These are phyloP conservation scores for Neoaliturus tenellus DNA, from an alignment of 2,888 invertebrate species.

Conservation along the genomic window DNA sequence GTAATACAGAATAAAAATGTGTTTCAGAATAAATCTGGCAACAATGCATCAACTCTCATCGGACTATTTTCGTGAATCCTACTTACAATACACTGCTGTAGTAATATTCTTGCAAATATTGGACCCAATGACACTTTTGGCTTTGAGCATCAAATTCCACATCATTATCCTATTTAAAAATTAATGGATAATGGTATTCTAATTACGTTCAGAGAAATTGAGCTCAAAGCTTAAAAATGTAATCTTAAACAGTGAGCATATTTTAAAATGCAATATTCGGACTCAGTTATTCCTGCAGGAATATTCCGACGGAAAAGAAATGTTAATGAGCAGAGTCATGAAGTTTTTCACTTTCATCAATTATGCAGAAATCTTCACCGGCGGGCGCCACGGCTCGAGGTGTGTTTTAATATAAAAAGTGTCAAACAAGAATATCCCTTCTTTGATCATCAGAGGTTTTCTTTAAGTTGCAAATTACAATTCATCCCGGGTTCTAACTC, in stretches of 20 bases:
- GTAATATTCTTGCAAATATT: no score
- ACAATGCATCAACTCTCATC: no score
- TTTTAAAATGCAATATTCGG: slow-evolving; percentile 22
- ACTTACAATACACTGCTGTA: no score
- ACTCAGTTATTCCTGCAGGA: slow-evolving; percentile 12
- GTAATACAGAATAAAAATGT: no score
- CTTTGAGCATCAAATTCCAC: no score
- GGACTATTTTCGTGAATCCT: no score
- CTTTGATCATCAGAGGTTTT: slow-evolving; percentile 65
- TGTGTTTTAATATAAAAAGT: slow-evolving; percentile 58
- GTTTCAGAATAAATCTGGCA: no score
- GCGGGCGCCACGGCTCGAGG: background rate
- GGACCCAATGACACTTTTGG: no score
- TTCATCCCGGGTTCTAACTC: slow-evolving; percentile 44
- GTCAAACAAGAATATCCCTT: slow-evolving; percentile 56
- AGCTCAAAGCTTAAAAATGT: no score
- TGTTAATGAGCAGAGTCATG: slow-evolving; percentile 44
- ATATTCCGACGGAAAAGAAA: slow-evolving; percentile 47
- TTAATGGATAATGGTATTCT: no score
- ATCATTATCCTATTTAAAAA: no score
- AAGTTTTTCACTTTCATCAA: slow-evolving; percentile 55
- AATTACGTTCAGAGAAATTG: no score
- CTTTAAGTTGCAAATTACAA: slow-evolving; percentile 55
- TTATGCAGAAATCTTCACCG: slow-evolving; percentile 55
- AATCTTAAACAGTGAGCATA: background rate